phyloP scores from a whole-genome alignment of 2,113 vertebrate genomes.

The Pomatostomus ruficeps region DNA sequence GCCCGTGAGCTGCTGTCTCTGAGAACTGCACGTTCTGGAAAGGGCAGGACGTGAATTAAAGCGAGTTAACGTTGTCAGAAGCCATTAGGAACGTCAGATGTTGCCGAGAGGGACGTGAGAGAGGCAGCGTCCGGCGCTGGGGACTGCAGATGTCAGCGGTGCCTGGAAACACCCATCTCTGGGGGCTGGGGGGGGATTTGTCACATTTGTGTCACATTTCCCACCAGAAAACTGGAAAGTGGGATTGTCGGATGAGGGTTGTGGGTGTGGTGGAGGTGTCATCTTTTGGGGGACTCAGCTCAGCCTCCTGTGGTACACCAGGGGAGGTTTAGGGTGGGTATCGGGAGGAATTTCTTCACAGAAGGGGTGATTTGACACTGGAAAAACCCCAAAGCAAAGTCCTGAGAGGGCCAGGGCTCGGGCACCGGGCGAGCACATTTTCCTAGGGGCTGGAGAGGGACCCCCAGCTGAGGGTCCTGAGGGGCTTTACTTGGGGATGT shows the following conservation, averaged over 20 bases:
- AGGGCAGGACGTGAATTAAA: background rate
- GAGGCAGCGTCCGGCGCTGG: background rate
- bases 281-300: background rate
- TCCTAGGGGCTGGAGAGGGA: background rate
- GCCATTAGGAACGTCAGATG: background rate
- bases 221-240: background rate
- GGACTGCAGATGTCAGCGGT: accelerated
- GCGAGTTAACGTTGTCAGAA: accelerated
- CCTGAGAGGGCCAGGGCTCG: background rate
- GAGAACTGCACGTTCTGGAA: background rate
- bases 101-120: background rate
- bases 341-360: background rate
- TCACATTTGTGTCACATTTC: background rate
- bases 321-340: background rate
- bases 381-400: background rate
- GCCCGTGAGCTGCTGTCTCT: accelerated
- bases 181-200: accelerated
- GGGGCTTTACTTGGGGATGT: background rate
- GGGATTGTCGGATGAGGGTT: accelerated
- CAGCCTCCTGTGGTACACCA: background rate
- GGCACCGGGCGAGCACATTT: background rate
- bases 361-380: background rate
- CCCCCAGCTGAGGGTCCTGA: background rate
- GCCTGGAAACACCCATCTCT: background rate
- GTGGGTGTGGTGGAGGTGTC: no score